phyloP scores from a whole-genome alignment of 2,797 vertebrate species.

The Mycteria americana region DNA sequence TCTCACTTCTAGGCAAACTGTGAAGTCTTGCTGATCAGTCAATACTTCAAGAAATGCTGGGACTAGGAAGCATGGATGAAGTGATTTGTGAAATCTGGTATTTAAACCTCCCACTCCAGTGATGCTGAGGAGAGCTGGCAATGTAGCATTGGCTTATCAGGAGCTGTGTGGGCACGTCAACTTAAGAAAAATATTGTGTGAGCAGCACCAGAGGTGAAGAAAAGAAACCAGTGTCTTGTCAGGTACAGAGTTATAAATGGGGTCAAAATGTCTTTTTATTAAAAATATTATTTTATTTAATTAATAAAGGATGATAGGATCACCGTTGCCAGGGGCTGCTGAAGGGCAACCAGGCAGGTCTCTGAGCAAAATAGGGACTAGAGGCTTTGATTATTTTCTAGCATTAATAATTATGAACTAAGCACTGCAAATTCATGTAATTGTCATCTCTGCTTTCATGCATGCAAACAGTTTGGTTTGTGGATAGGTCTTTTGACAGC shows the following conservation, averaged over 20 bases:
- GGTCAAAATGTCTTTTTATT: background rate
- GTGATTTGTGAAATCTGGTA: slow-evolving; percentile 3
- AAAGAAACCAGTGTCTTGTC: background rate
- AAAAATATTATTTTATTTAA: background rate
- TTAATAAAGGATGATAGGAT: background rate
- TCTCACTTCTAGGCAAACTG: background rate
- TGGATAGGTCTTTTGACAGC: background rate
- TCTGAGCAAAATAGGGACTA: background rate
- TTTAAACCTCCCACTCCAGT: slow-evolving; percentile 47
- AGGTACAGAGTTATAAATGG: background rate
- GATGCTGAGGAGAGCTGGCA: slow-evolving; percentile 47
- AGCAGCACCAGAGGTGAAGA: background rate
- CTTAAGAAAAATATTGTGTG: background rate
- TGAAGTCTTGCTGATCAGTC: background rate
- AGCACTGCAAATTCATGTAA: background rate
- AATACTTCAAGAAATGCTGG: background rate
- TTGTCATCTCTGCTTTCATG: background rate
- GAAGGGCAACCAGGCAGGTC: background rate
- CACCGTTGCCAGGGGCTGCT: background rate
- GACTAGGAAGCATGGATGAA: background rate
- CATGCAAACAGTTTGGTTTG: background rate
- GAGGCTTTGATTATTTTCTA: slow-evolving; percentile 12
- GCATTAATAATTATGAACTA: slow-evolving; percentile 17
- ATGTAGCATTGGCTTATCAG: slow-evolving; percentile 28
- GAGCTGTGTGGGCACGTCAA: slow-evolving; percentile 13